Evolutionary conservation across 2,113 vertebrate genomes (phyloP).

Genomic region (Cyanoliseus patagonus): DNA sequence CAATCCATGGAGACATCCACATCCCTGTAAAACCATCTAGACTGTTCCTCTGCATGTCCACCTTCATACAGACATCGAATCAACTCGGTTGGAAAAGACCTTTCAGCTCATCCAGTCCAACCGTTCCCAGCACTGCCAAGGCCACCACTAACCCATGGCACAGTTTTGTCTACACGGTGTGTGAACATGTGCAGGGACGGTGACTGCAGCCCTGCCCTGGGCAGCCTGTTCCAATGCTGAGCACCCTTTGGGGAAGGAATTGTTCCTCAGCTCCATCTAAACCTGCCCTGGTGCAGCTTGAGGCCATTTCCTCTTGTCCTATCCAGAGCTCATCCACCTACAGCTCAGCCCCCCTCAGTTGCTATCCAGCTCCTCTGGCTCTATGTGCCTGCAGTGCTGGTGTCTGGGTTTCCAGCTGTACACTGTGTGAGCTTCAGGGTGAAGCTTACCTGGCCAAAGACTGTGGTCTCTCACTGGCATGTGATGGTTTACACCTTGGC

Average conservation of each 20-base stretch:
- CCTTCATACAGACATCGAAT: not conserved
- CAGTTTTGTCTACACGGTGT: accelerated
- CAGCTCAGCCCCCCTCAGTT: not conserved
- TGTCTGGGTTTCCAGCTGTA: not conserved
- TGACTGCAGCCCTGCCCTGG: not conserved
- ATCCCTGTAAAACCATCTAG: not conserved
- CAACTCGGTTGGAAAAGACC: not conserved
- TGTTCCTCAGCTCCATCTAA: not conserved
- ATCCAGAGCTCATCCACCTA: not conserved
- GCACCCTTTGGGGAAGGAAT: not conserved
- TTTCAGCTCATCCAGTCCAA: not conserved
- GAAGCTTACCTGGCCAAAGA: not conserved
- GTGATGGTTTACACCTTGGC: not conserved
- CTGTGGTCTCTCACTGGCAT: not conserved
- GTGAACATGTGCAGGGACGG: not conserved
- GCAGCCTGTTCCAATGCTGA: not conserved
- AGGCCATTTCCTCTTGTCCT: not conserved
- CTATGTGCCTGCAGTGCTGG: not conserved
- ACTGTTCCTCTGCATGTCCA: not conserved
- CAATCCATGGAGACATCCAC: not conserved
- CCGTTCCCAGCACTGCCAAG: not conserved
- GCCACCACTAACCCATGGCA: not conserved
- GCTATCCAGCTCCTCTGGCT: not conserved
- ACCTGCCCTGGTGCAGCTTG: not conserved
- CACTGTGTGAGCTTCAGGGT: not conserved